A percentile compares a stretch with the other conserved stretches of the same genome.
Evolutionary conservation across 2,797 vertebrate genomes (phyloP).

Genomic region (Anguilla anguilla): DNA sequence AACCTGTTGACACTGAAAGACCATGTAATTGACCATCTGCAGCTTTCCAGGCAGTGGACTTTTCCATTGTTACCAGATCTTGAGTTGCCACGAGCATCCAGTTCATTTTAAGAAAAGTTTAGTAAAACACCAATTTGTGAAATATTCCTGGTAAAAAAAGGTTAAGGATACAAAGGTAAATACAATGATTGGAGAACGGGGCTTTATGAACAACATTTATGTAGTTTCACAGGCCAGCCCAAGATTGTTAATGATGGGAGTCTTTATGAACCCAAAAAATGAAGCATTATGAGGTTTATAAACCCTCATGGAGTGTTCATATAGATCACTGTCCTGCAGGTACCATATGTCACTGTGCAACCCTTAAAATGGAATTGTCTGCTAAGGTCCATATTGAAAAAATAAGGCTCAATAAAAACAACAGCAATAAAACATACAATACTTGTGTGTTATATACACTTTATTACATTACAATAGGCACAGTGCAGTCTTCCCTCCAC

Average conservation of each 20-base stretch:
- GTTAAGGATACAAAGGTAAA: too few relatives aligned
- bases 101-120: too few relatives aligned
- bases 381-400: not conserved
- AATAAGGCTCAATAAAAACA: not conserved
- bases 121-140: too few relatives aligned
- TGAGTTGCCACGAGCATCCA: not conserved
- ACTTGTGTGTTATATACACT: not conserved
- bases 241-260: not conserved
- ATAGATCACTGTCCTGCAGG: not conserved
- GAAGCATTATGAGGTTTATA: not conserved
- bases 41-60: not conserved
- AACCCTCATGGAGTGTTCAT: not conserved
- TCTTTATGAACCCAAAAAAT: not conserved
- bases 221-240: not conserved
- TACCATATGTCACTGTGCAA: not conserved
- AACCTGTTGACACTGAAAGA: not conserved
- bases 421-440: not conserved
- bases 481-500: not conserved
- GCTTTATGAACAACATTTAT: not conserved
- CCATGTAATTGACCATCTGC: not conserved
- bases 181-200: too few relatives aligned
- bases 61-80: not conserved
- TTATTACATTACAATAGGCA: not conserved
- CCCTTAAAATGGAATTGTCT: not conserved
- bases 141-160: too few relatives aligned